Evolutionary conservation across 2,797 vertebrate species (phyloP), one percentile per base, ranked within the genome.

Genomic region (Gobio occitaniae): DNA sequence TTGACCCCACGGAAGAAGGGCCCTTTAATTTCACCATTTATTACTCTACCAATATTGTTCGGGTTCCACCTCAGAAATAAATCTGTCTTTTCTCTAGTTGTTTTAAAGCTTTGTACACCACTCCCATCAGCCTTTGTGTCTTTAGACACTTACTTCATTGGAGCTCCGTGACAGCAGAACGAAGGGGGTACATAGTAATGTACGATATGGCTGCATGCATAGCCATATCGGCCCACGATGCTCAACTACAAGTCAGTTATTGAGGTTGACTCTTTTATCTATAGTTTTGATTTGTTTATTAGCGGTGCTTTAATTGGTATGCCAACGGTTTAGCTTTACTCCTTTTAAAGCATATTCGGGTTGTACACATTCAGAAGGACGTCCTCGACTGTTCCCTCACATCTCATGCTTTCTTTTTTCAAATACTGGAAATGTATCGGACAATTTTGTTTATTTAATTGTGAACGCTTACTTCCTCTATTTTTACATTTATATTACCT

Each of bases 1-100:
- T 95, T 95, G 94, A 95, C 95, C 95, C 94, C 91, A 91, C 94
- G 92, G 93, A 94, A 93, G 90, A 92, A 89, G 89, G 88, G 90
- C 90, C 89, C 89, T 94, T 94, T 94, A 92, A 95, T 94, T 94
- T 93, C 89, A 90, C 90, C 88, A 93, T 95, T 94, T 92, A 94
- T 94, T 93, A 92, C 91, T 90, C 87, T 87, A 78, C 89, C 90
- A 90, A 88, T 90, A 90, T 92, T 88, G 89, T 89, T 90, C 71
- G 59, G 87, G 81, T 83, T 85, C 86, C 66, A 29, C 84, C 84
- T 76, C 68, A 52, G 80, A 89, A 80, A 91, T 89, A 91, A 91
- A 90, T 91, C 89, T 88, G 70, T 82, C 76, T 71, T 81, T 80
- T 87, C 70, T 86, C 75, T 21, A 80, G 87, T 88, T 88, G 86